Conservation (phyloP, 92 coral and sea anemone species). For the Parazoanthus darwini region DNA sequence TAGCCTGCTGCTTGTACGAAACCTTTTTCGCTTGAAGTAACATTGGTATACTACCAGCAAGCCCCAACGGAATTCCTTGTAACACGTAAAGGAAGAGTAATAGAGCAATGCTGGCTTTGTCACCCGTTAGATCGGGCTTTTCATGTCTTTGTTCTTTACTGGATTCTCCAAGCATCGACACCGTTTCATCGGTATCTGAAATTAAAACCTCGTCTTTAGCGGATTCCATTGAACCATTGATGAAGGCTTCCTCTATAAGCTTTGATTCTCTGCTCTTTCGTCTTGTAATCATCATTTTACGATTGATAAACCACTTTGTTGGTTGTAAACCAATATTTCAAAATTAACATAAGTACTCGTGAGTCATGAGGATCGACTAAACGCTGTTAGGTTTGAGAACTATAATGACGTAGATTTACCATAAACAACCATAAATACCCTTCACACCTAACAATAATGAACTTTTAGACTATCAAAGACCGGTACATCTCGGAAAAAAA, state of each 20-base stretch:
- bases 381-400: background rate
- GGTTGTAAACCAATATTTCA: background rate
- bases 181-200: background rate
- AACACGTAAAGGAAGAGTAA: conserved; percentile 79
- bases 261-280: conserved; percentile 8
- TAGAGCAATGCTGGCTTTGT: conserved; percentile 75
- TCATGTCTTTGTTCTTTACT: background rate
- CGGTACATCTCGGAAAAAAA: background rate
- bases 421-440: background rate
- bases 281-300: conserved; percentile 31
- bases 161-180: background rate
- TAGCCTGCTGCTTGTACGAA: conserved; percentile 89
- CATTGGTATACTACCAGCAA: conserved; percentile 93
- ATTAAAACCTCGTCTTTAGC: background rate
- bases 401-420: background rate
- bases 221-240: conserved; percentile 3
- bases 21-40: conserved; percentile 80
- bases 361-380: background rate
- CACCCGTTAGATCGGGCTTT: conserved; percentile 39
- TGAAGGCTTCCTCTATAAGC: background rate
- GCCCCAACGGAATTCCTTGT: conserved; percentile 93
- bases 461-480: background rate
- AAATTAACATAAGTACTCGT: background rate
- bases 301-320: background rate
- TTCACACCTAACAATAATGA: background rate